phyloP scores from a whole-genome alignment of 2,113 vertebrate genomes.

The Chaenocephalus aceratus region DNA sequence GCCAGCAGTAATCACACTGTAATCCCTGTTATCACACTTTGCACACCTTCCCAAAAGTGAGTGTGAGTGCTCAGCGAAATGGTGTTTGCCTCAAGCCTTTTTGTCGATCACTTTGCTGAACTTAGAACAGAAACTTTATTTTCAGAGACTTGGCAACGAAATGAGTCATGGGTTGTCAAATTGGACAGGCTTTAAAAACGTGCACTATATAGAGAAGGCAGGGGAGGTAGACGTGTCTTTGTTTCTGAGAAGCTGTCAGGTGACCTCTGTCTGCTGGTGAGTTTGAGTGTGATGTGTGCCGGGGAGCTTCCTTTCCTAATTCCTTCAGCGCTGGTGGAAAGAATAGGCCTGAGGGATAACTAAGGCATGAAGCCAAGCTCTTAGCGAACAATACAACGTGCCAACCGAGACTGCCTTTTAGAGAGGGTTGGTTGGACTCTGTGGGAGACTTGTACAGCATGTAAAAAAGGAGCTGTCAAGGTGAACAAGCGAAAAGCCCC shows the following conservation, averaged over 20 bases:
- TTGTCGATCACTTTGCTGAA: background rate
- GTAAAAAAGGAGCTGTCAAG: constrained; percentile 39
- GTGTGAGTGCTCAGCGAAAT: background rate
- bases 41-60: background rate
- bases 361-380: constrained; percentile 74
- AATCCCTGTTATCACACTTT: constrained; percentile 13
- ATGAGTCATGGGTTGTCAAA: background rate
- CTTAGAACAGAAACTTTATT: background rate
- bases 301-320: constrained; percentile 38
- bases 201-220: background rate
- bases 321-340: constrained; percentile 42
- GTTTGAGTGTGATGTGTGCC: constrained; percentile 11
- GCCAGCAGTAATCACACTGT: background rate
- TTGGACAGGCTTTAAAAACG: background rate
- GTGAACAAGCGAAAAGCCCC: constrained; percentile 38
- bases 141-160: background rate
- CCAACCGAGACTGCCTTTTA: constrained; percentile 58
- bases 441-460: constrained; percentile 1
- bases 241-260: constrained; percentile 27
- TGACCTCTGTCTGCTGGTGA: constrained; percentile 46
- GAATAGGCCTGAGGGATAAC: constrained; percentile 72
- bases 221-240: background rate
- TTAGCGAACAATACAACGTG: constrained; percentile 61
- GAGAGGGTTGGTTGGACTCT: background rate
- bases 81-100: background rate